phyloP scores from a whole-genome alignment of 2,113 vertebrate genomes.

The Tamias sibiricus region DNA sequence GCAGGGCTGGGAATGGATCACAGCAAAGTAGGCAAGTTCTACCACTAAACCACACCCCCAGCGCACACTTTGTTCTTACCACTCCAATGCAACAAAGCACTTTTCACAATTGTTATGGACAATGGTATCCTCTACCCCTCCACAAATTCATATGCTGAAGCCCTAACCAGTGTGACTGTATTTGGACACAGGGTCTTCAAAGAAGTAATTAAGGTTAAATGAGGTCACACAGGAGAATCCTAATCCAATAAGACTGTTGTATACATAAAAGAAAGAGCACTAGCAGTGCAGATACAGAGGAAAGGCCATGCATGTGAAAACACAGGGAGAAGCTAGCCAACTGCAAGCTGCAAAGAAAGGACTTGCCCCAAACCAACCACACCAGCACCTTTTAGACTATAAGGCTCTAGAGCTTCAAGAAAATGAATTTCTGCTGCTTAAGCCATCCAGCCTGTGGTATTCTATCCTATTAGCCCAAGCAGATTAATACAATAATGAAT shows the following conservation, averaged over 20 bases:
- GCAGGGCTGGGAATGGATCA: neutral
- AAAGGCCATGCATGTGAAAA: neutral
- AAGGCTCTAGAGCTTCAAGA: neutral
- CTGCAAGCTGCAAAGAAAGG: neutral
- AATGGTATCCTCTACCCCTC: neutral
- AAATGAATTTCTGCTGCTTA: conserved; percentile 3
- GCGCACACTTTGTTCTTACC: neutral
- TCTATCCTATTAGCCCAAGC: neutral
- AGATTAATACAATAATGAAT: neutral
- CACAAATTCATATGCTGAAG: neutral
- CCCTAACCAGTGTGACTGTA: neutral
- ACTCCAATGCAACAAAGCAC: neutral
- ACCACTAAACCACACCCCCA: neutral
- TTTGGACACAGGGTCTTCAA: neutral
- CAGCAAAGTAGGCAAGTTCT: neutral
- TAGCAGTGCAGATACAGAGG: neutral
- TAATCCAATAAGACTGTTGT: neutral
- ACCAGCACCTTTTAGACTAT: neutral
- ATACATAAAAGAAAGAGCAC: neutral
- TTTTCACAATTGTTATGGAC: neutral
- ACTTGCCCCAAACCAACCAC: neutral
- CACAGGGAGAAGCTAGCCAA: neutral
- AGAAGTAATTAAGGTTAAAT: neutral
- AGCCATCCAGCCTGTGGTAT: neutral
- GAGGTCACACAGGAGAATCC: neutral